Conservation (phyloP, 37 sponge, comb jelly and placozoan genomes). For the Diacarnus erythraeanus region DNA sequence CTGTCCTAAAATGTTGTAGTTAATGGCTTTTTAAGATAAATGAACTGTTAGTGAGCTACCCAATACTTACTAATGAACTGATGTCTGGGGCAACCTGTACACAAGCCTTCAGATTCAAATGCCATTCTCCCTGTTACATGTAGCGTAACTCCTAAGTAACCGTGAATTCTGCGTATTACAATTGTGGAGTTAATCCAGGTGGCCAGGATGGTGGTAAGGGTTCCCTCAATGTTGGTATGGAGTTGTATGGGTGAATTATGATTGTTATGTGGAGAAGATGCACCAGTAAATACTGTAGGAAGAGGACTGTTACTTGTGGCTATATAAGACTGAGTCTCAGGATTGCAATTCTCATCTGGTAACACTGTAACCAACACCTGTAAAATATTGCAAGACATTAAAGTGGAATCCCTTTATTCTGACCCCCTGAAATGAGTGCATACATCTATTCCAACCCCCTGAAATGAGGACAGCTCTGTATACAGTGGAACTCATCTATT, state of each 20-base stretch:
- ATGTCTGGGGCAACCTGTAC: constrained; percentile 26
- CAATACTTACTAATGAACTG: not conserved
- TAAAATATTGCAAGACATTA: too few species aligned
- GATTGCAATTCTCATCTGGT: not conserved
- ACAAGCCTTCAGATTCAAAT: constrained; percentile 38
- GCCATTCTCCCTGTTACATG: constrained; percentile 26
- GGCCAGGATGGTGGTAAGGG: constrained; percentile 26
- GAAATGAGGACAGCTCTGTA: too few species aligned
- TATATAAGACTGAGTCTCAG: not conserved
- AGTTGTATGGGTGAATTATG: not conserved
- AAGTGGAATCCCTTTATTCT: too few species aligned
- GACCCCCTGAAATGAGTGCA: too few species aligned
- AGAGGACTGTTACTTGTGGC: constrained; percentile 3
- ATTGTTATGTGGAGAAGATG: not conserved
- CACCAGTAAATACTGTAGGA: constrained; percentile 23
- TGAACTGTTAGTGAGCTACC: not conserved
- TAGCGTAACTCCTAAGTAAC: constrained; percentile 33
- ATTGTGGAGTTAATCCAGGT: constrained; percentile 51
- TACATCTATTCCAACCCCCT: too few species aligned
- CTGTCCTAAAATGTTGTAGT: too few species aligned
- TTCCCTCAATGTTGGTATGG: not conserved
- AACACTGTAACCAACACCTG: not conserved
- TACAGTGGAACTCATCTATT: too few species aligned
- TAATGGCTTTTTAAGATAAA: too few species aligned
- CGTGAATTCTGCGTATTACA: constrained; percentile 23